These are phyloP conservation scores for Rhinoderma darwinii DNA, from an alignment of 2,113 vertebrate genomes.

Conservation along the genomic window DNA sequence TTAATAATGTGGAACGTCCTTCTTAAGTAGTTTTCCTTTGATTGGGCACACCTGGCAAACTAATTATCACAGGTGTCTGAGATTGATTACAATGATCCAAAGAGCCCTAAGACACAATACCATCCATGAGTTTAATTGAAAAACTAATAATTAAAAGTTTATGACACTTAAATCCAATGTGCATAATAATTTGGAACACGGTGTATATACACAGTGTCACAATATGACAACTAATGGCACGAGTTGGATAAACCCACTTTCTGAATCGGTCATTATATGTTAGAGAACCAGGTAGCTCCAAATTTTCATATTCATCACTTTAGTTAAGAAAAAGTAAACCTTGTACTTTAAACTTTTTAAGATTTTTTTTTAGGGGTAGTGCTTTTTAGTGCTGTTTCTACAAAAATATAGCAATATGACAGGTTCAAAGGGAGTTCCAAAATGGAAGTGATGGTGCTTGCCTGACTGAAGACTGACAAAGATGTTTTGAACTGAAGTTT, in stretches of 20 bases:
- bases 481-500: slow-evolving; percentile 9
- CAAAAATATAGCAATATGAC: not conserved
- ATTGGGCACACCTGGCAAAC: too few species aligned
- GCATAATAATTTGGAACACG: too few species aligned
- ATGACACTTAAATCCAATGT: too few species aligned
- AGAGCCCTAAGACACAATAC: too few species aligned
- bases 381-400: not conserved
- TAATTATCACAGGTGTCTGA: too few species aligned
- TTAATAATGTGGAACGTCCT: too few species aligned
- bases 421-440: slow-evolving; percentile 5
- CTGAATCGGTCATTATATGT: not conserved
- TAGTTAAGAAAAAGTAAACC: not conserved
- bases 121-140: too few species aligned
- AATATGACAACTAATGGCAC: not conserved
- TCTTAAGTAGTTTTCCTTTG: too few species aligned
- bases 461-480: slow-evolving; percentile 10
- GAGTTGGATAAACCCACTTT: not conserved
- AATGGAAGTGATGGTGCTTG: slow-evolving; percentile 6
- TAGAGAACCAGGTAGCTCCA: not conserved
- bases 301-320: not conserved
- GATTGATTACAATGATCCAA: too few species aligned
- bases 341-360: not conserved
- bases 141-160: too few species aligned
- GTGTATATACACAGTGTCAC: not conserved
- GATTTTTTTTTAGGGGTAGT: not conserved